Conservation (phyloP, 2,797 vertebrate species). For the Chelon labrosus region DNA sequence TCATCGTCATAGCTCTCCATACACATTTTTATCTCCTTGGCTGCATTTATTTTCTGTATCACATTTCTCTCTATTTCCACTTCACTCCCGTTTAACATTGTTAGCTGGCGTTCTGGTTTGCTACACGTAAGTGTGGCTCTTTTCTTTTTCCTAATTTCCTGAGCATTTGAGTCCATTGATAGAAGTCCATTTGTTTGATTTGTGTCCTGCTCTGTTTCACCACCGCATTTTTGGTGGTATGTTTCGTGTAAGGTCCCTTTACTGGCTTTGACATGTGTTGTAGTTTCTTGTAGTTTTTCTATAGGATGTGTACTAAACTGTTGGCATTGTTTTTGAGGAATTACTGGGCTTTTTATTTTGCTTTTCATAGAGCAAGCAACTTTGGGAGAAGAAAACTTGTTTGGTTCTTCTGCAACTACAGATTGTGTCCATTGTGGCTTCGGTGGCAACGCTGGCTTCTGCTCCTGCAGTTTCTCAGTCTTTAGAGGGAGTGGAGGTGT, state of each 20-base stretch:
- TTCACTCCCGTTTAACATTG: conserved; percentile 27
- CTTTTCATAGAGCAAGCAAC: conserved; percentile 72
- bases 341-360: conserved; percentile 41
- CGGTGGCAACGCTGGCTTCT: conserved; percentile 79
- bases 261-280: conserved; percentile 35
- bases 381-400: conserved; percentile 69
- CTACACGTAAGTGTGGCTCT: conserved; percentile 9
- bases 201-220: conserved; percentile 32
- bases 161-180: conserved; percentile 50
- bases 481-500: conserved; percentile 76
- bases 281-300: conserved; percentile 55
- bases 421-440: conserved; percentile 80
- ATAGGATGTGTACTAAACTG: conserved; percentile 49
- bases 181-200: conserved; percentile 42
- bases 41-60: conserved; percentile 75
- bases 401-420: conserved; percentile 59
- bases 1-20: conserved; percentile 64
- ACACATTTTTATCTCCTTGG: conserved; percentile 75
- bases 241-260: conserved; percentile 21
- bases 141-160: conserved; percentile 60
- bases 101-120: conserved; percentile 35
- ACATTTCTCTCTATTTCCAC: conserved; percentile 74
- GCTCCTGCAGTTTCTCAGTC: conserved; percentile 73
- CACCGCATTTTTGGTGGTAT: background rate
- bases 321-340: conserved; percentile 49